A percentile compares a stretch with the other conserved stretches of the same genome.
Evolutionary conservation across 2,113 vertebrate species (phyloP).

Genomic region (Oenanthe melanoleuca): DNA sequence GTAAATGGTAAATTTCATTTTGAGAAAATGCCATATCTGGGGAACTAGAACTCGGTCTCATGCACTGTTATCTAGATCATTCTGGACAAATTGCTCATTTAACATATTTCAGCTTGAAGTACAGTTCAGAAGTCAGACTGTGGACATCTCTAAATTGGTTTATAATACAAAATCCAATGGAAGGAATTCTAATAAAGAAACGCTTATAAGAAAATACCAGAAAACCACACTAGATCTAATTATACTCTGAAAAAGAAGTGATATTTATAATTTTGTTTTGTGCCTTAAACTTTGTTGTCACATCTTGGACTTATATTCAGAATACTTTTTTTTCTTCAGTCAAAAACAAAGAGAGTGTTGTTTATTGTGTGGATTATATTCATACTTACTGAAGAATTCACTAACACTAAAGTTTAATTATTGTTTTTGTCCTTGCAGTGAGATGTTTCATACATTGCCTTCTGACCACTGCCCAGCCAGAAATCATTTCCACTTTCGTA

Average conservation of each 20-base stretch:
- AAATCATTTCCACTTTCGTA: slow-evolving; percentile 55
- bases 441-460: slow-evolving; percentile 62
- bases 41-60: slow-evolving; percentile 9
- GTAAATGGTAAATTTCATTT: slow-evolving; percentile 46
- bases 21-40: slow-evolving; percentile 19
- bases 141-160: background rate
- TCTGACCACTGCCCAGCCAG: slow-evolving; percentile 64
- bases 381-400: slow-evolving; percentile 71
- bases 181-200: background rate
- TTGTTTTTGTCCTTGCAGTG: slow-evolving; percentile 69
- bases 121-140: slow-evolving; percentile 2
- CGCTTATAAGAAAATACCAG: background rate
- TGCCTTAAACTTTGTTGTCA: slow-evolving; percentile 66
- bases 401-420: slow-evolving; percentile 67
- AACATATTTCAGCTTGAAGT: slow-evolving; percentile 35
- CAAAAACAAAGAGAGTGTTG: slow-evolving; percentile 70
- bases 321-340: slow-evolving; percentile 74
- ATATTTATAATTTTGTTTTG: slow-evolving; percentile 54
- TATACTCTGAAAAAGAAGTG: slow-evolving; percentile 34
- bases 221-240: background rate
- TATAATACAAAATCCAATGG: background rate
- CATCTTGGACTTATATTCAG: slow-evolving; percentile 71
- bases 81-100: slow-evolving; percentile 2
- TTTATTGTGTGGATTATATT: slow-evolving; percentile 71
- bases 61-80: background rate